Conservation (phyloP, 2,888 invertebrate species). For the Drosophila gaucha region DNA sequence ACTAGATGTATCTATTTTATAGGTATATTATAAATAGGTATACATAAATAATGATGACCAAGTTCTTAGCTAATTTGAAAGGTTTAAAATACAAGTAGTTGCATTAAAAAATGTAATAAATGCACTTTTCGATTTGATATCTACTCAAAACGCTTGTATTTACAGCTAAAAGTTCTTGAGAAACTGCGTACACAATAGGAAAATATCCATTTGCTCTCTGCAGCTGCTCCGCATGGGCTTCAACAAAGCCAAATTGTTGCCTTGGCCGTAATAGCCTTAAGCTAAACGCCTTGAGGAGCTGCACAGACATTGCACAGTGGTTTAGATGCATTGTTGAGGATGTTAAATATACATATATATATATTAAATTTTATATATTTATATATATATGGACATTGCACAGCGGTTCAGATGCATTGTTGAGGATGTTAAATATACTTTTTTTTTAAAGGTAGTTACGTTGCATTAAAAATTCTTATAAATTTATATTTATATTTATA, state of each 20-base stretch:
- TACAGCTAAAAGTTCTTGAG: not conserved
- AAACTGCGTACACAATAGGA: slow-evolving; percentile 2
- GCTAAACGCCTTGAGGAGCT: slow-evolving; percentile 12
- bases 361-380: no score
- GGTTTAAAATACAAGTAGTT: not conserved
- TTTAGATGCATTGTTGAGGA: not conserved
- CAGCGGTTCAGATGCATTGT: no score
- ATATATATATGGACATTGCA: no score
- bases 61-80: not conserved
- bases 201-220: slow-evolving; percentile 4
- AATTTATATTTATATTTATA: no score
- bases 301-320: slow-evolving; percentile 10
- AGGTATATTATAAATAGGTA: not conserved
- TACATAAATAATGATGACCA: not conserved
- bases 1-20: not conserved
- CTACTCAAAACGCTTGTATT: not conserved
- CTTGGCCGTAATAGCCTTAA: slow-evolving; percentile 17
- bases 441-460: no score
- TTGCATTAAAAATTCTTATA: no score
- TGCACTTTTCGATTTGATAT: not conserved
- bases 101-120: not conserved
- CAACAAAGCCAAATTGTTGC: slow-evolving; percentile 21
- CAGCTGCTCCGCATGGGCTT: slow-evolving; percentile 7
- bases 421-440: no score
- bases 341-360: not conserved